Evolutionary conservation across 2,797 vertebrate genomes (phyloP).

Genomic region (Gallinago nigripennis): DNA sequence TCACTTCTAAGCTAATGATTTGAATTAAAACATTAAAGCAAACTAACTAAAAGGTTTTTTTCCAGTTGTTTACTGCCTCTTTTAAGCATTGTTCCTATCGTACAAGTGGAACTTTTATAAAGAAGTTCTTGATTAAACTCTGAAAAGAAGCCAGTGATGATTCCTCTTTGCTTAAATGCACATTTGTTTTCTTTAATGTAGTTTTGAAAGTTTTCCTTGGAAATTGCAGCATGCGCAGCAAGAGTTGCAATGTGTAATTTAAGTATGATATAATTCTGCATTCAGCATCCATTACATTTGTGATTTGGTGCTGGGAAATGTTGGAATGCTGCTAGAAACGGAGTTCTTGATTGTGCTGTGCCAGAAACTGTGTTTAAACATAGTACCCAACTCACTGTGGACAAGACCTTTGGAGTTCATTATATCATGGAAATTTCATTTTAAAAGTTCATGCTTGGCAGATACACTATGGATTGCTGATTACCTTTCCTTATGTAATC

Average conservation of each 20-base stretch:
- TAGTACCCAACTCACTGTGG: neutral
- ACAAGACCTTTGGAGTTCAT: conserved; percentile 5
- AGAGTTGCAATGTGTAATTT: neutral
- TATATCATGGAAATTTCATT: conserved; percentile 51
- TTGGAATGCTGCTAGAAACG: neutral
- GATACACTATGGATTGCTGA: neutral
- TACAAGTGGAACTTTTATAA: neutral
- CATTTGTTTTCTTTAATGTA: neutral
- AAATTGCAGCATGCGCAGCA: neutral
- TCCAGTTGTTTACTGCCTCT: neutral
- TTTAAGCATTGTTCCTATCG: neutral
- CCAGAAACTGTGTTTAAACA: conserved; percentile 13
- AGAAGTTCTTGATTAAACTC: neutral
- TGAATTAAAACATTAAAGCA: neutral
- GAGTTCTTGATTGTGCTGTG: neutral
- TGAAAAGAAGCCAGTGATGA: neutral
- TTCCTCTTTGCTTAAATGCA: neutral
- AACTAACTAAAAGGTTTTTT: neutral
- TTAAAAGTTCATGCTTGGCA: conserved; percentile 19
- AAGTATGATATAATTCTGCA: neutral
- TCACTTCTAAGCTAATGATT: neutral
- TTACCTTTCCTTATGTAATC: conserved; percentile 12
- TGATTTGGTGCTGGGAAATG: conserved; percentile 1
- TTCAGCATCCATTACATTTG: neutral
- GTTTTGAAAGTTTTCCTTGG: conserved; percentile 9